phyloP scores from a whole-genome alignment of 2,888 invertebrate species.

The Thysanoteuthis rhombus region DNA sequence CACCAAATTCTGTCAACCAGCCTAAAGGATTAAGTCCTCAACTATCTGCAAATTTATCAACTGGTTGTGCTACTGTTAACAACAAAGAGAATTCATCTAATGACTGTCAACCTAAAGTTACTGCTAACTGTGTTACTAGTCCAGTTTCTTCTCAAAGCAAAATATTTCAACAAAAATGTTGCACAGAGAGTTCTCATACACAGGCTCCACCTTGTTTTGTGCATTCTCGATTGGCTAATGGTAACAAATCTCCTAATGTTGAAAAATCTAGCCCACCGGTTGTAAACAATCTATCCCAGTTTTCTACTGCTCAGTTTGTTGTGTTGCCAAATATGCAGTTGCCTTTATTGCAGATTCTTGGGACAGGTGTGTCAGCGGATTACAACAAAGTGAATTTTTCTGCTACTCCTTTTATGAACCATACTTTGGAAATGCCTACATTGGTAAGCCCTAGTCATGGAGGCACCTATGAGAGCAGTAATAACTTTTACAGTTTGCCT shows the following conservation, averaged over 20 bases:
- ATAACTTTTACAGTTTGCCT: conserved; percentile 12
- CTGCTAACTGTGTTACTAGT: not conserved
- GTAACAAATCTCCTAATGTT: not conserved
- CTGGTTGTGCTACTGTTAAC: not conserved
- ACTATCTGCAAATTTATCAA: conserved; percentile 15
- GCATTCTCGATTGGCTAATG: not conserved
- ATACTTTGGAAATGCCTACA: conserved; percentile 33
- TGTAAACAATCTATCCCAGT: conserved; percentile 23
- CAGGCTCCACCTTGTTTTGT: not conserved
- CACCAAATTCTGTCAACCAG: not conserved
- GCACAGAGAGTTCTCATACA: not conserved
- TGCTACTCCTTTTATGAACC: conserved; percentile 33
- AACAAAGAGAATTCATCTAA: conserved; percentile 15
- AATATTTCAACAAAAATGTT: not conserved
- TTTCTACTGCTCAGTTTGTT: conserved; percentile 37
- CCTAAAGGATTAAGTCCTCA: not conserved
- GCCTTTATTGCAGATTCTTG: conserved; percentile 46
- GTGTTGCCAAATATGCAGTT: conserved; percentile 45
- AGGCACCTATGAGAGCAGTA: not conserved
- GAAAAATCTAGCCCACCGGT: conserved; percentile 16
- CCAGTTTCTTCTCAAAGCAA: conserved; percentile 24
- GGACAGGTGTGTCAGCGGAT: conserved; percentile 34
- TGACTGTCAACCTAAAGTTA: not conserved
- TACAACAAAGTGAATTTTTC: conserved; percentile 38
- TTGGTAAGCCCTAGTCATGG: conserved; percentile 36